phyloP scores from a whole-genome alignment of 2,797 vertebrate genomes.

The Mus minutoides region DNA sequence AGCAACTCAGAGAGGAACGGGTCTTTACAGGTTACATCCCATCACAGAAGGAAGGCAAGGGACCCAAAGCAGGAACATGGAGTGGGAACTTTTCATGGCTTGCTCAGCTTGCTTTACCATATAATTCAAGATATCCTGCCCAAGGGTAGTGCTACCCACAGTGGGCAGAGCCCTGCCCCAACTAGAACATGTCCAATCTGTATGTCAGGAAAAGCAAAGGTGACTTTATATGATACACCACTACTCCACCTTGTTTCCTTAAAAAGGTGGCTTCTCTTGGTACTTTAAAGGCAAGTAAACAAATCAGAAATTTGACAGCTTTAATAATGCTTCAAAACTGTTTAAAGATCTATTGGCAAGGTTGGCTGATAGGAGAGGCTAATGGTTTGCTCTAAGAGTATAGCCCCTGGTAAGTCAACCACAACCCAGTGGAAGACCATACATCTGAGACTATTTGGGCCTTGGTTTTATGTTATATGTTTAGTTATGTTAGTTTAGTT shows the following conservation, averaged over 20 bases:
- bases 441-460: neutral
- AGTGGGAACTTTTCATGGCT: neutral
- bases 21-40: neutral
- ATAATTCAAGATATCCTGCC: neutral
- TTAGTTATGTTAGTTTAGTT: neutral
- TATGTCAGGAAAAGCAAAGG: neutral
- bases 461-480: neutral
- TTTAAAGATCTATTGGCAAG: neutral
- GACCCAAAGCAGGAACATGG: neutral
- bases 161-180: no score
- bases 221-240: neutral
- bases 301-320: conserved; percentile 26
- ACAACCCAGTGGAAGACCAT: neutral
- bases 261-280: neutral
- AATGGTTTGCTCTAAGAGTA: neutral
- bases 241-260: neutral
- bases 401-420: neutral
- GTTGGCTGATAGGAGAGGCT: no score
- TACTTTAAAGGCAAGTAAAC: conserved; percentile 43
- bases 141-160: no score
- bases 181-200: neutral
- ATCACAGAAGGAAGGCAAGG: neutral
- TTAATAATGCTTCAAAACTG: conserved; percentile 18
- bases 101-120: no score
- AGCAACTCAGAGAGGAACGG: no score